Conservation (phyloP, 2,113 vertebrate species). For the Jacana jacana region DNA sequence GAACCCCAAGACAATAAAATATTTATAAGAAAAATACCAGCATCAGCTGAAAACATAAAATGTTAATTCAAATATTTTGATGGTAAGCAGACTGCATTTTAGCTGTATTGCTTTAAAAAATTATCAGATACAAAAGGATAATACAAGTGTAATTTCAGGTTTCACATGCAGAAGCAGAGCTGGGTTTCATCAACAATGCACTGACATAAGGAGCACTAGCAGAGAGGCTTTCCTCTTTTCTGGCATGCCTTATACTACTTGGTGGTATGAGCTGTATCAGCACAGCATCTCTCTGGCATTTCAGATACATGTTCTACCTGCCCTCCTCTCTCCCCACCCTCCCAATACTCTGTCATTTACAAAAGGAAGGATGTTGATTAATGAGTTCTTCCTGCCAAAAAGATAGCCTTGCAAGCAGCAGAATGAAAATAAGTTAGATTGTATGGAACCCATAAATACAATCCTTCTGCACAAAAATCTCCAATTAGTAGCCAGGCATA, state of each 20-base stretch:
- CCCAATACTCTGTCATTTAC: conserved; percentile 11
- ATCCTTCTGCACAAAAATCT: conserved; percentile 33
- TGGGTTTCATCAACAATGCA: background rate
- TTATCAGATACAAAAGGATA: background rate
- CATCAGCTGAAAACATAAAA: background rate
- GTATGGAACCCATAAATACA: conserved; percentile 12
- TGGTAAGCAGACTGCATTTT: background rate
- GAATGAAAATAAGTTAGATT: conserved; percentile 34
- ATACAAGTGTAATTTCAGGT: background rate
- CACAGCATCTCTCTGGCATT: background rate
- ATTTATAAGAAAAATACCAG: too few relatives aligned
- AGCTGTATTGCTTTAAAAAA: background rate
- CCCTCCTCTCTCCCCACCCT: background rate
- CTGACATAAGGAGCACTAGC: background rate
- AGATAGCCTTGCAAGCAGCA: background rate
- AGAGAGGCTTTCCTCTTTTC: background rate
- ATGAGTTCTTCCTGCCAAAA: conserved; percentile 48
- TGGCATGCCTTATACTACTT: background rate
- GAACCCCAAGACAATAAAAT: background rate
- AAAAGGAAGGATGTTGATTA: conserved; percentile 42
- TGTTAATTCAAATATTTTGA: background rate
- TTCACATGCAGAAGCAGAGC: background rate
- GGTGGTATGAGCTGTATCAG: background rate
- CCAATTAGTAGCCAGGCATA: conserved; percentile 41
- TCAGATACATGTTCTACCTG: conserved; percentile 31